Evolutionary conservation across 2,113 vertebrate genomes (phyloP).

Genomic region (Artemisiospiza belli): DNA sequence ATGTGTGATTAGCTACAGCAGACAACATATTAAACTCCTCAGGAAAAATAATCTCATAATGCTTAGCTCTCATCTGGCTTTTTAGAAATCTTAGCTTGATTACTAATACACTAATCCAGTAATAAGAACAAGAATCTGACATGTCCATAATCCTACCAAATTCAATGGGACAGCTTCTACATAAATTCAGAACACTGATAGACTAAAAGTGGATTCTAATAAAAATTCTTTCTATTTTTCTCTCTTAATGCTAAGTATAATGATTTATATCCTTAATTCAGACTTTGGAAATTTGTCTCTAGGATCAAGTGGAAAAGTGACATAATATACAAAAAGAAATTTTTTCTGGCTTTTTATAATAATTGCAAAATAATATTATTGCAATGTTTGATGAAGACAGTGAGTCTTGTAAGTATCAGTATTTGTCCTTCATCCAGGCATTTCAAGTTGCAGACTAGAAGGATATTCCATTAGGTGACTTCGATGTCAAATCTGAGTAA

Average conservation of each 20-base stretch:
- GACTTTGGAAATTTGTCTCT: background rate
- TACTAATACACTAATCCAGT: background rate
- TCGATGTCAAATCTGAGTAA: background rate
- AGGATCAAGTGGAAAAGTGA: background rate
- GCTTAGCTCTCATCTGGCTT: background rate
- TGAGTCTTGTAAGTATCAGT: background rate
- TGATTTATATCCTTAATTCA: background rate
- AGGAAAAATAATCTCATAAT: background rate
- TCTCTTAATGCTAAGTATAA: background rate
- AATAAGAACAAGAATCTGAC: background rate
- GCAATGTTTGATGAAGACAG: background rate
- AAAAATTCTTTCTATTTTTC: background rate
- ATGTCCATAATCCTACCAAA: background rate
- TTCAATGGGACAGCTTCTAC: background rate
- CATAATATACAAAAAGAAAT: background rate
- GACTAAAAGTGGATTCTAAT: background rate
- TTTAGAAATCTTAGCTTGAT: background rate
- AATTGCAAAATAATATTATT: background rate
- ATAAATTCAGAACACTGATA: background rate
- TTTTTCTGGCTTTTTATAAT: background rate
- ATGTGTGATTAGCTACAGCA: background rate
- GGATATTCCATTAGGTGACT: background rate
- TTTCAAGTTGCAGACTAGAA: background rate
- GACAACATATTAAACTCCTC: background rate
- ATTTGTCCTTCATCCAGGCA: constrained; percentile 19